A percentile compares a stretch with the other conserved stretches of the same genome.
phyloP scores from a whole-genome alignment of 2,113 vertebrate genomes.

The Marmota monax region DNA sequence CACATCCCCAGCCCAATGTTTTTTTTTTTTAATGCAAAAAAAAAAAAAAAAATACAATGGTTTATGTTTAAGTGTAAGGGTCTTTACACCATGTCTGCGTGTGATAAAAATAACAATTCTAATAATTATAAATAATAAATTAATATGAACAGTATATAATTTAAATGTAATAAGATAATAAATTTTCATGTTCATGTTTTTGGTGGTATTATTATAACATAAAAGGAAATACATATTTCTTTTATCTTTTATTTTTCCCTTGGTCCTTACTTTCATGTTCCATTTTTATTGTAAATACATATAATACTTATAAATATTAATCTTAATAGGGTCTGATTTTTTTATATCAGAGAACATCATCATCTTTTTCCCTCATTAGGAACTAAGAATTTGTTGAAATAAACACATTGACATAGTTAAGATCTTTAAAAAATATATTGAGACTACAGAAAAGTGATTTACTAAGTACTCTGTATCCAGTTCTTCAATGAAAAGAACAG shows the following conservation, averaged over 20 bases:
- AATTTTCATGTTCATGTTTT: background rate
- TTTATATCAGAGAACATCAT: background rate
- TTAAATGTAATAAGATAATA: background rate
- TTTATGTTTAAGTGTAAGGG: background rate
- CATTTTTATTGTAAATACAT: background rate
- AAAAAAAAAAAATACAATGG: background rate
- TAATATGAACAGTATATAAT: background rate
- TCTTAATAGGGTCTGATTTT: slow-evolving; percentile 6
- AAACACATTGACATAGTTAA: background rate
- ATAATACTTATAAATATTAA: slow-evolving; percentile 10
- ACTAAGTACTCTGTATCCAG: background rate
- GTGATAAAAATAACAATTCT: slow-evolving; percentile 16
- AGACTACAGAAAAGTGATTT: background rate
- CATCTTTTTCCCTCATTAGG: background rate
- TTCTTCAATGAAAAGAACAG: background rate
- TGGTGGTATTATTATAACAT: background rate
- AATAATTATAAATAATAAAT: background rate
- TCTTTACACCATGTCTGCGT: background rate
- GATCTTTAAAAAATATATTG: background rate
- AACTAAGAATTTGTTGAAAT: background rate
- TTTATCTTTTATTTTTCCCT: background rate
- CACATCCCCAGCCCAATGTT: too few species aligned
- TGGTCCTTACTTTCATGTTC: background rate
- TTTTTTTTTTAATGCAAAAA: background rate
- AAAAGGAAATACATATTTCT: background rate